phyloP scores from a whole-genome alignment of 92 coral and sea anemone genomes.

The Palythoa caribaeorum region DNA sequence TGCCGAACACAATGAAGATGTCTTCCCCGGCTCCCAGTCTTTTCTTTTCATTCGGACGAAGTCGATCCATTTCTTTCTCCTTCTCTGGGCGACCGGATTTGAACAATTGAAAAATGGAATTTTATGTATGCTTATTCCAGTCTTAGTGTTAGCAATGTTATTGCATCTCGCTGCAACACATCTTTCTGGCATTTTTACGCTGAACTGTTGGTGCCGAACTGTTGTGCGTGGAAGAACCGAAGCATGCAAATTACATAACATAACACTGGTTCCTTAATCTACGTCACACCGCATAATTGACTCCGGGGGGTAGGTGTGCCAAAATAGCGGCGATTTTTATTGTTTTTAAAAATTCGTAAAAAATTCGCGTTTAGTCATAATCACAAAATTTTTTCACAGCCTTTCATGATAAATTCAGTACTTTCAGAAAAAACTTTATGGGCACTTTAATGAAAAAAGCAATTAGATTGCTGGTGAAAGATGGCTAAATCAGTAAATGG shows the following conservation, averaged over 20 bases:
- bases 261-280: conserved; percentile 7
- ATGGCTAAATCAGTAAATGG: no score
- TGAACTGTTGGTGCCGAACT: not conserved
- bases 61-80: conserved; percentile 37
- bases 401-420: no score
- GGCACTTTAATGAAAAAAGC: no score
- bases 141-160: not conserved
- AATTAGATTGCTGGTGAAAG: no score
- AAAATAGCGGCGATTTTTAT: conserved; percentile 47
- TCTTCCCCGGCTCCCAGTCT: conserved; percentile 57
- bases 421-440: no score
- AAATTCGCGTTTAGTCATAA: conserved; percentile 26
- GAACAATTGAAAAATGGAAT: conserved; percentile 22
- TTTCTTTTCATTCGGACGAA: conserved; percentile 42
- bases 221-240: no score
- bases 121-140: conserved; percentile 4
- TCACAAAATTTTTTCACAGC: conserved; percentile 2
- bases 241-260: no score
- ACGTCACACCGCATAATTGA: conserved; percentile 36
- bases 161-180: conserved; percentile 20
- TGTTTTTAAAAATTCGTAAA: conserved; percentile 30
- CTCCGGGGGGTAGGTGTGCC: conserved; percentile 33
- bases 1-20: conserved; percentile 50
- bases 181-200: conserved; percentile 1
- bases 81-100: conserved; percentile 26